Base-by-base conservation (phyloP, 53 echinoderm and acorn worm species). In the Luidia sarsii region DNA sequence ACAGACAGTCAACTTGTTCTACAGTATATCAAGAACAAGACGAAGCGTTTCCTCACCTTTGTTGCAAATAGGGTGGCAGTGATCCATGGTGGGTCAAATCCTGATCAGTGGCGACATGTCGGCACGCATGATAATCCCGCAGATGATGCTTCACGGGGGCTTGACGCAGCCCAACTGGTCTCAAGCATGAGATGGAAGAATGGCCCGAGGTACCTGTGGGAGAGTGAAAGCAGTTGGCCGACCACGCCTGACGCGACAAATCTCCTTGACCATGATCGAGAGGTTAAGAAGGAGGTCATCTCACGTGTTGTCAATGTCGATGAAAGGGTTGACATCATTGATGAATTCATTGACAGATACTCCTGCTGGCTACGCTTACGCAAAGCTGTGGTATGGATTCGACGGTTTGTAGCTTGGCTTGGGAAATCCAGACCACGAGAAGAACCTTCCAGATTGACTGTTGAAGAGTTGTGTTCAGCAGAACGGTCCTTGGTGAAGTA, bases 21-120 rank as follows among this genome's bases (percentile, higher is more conserved):
- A 2, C 51, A 53, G 3, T 71, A 71, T 50, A 71, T 71, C 31
- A 86, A 33, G 2, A 86, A 67, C 49, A 16, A 27, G 7, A 3
- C 79, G 16, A 46, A 36, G n/a, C 54, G 79, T 11, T 86, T 57
- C 27, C 52, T 80, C 1, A 80, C 86, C 45, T 86, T 86, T 60
- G 86, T 80, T 2, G 86, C 86, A 9, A 79, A 86, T 69, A 79
- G 86, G 30, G 36, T 86, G 21, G 86, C 86, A 4, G 79, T 86
- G 3, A 86, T 86, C 10, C 38, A 28, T 33, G 86, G 79, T 67
- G 68, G 77, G 2, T 66, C 77, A 35, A 66, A 80, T 21, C 18
- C 15, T 15, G 9, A 41, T 16, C 81, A 65, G 50, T 80, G 81
- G 81, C 7, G 59, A 29, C 54, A 86, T 57, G 77, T 86, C 1